Base-by-base conservation (phyloP, 1,140 invertebrate species). In the Caenorhabditis latens region DNA sequence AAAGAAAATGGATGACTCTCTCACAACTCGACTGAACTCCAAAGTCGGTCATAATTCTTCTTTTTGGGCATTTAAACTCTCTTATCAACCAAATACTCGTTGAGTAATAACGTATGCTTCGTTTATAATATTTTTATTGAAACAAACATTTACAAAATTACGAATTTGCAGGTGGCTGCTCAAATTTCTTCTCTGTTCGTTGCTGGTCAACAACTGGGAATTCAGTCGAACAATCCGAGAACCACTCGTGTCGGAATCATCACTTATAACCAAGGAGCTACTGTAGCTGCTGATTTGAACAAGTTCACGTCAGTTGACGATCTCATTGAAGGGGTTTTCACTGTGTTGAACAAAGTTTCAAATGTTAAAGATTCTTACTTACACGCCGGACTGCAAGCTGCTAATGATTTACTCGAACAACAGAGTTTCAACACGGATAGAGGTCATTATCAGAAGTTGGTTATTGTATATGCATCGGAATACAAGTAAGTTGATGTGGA, bases 371-470 rank as follows among this genome's bases (percentile, higher is more conserved):
- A 71, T n/a, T 71, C 65, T 14, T 71, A 71, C 42, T 46, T 71
- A 19, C 65, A 71, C 19, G 7, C 65, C 46, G 65, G 65, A 71
- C 46, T 71, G 16, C 40, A 71, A n/a, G 42, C 40, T 43, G 65
- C 65, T 8, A 46, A 71, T 71, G 65, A 71, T 5, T 8, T 71
- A 19, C 21, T 71, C 11, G 40, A 71, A 46, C 11, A 46, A 46
- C 40, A 71, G 11, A 71, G 65, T 46, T 71, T 71, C 42, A 46
- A 43, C 46, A 71, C 65, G 2, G 42, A 19, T n/a, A 71, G 65
- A 71, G 65, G 21, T 19, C 65, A 71, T 71, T 71, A 71, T 71
- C 11, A 71, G 16, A 71, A 71, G n/a, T 46, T 71, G 19, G 65
- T 71, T n/a, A 71, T 71, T 46, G 42, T 71, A 9, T 71, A 71